phyloP scores from a whole-genome alignment of 1,140 invertebrate species.

The Hypothenemus hampei region DNA sequence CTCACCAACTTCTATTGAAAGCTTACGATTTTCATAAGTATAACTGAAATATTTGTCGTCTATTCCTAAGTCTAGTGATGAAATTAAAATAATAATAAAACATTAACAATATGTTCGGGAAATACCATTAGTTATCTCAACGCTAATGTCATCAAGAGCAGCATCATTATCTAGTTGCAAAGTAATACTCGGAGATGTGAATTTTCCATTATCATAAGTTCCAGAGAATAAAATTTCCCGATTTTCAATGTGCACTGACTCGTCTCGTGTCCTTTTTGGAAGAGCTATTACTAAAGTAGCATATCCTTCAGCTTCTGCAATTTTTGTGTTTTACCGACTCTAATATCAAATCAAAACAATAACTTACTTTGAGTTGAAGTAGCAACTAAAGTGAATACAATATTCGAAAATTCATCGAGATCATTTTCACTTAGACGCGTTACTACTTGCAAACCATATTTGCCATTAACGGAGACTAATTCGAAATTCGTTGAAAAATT shows the following conservation, averaged over 20 bases:
- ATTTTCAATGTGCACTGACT: constrained; percentile 12
- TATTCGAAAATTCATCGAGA: constrained; percentile 3
- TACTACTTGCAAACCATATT: background rate
- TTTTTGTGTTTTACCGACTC: background rate
- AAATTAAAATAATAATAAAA: background rate
- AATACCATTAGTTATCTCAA: constrained; percentile 15
- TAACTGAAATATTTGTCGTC: constrained; percentile 11
- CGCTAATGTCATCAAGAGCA: constrained; percentile 3
- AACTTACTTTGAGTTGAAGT: constrained; percentile 11
- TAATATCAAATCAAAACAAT: background rate
- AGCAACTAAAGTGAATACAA: constrained; percentile 13
- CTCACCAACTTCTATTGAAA: background rate
- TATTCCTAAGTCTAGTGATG: constrained; percentile 4
- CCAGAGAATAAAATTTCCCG: constrained; percentile 13
- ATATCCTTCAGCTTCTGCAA: background rate
- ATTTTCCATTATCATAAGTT: constrained; percentile 5
- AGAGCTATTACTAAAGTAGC: constrained; percentile 27
- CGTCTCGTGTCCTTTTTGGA: constrained; percentile 8
- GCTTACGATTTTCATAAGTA: background rate
- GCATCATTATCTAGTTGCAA: background rate
- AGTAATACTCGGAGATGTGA: background rate
- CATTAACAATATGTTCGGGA: background rate
- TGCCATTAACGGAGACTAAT: background rate
- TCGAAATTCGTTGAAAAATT: background rate
- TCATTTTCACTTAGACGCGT: constrained; percentile 2